phyloP scores from a whole-genome alignment of 2,797 vertebrate genomes.

The Poecilia wingei region DNA sequence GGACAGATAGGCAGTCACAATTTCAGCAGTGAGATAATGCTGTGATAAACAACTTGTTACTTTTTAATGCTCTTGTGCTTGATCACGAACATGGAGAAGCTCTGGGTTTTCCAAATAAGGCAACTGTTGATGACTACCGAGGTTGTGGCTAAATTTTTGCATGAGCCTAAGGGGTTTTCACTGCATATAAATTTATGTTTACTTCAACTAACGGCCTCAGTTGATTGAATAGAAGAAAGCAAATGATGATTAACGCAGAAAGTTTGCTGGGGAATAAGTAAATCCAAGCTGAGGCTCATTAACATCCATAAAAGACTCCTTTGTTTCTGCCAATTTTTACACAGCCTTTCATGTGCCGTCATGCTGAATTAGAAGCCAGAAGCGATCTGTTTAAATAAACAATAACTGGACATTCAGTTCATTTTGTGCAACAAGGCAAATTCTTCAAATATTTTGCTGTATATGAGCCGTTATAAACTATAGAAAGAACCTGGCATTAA shows the following conservation, averaged over 20 bases:
- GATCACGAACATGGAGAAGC: neutral
- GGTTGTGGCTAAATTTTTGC: neutral
- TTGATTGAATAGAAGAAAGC: slow-evolving; percentile 6
- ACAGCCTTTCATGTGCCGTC: slow-evolving; percentile 40
- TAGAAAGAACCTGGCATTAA: slow-evolving; percentile 61
- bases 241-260: slow-evolving; percentile 13
- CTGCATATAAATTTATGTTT: slow-evolving; percentile 1
- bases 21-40: slow-evolving; percentile 41
- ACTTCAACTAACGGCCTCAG: neutral
- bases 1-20: slow-evolving; percentile 30
- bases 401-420: slow-evolving; percentile 38
- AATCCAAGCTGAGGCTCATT: slow-evolving; percentile 43
- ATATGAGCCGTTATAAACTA: slow-evolving; percentile 60
- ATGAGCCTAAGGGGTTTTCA: neutral
- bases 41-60: slow-evolving; percentile 25
- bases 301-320: slow-evolving; percentile 39
- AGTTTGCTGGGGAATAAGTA: slow-evolving; percentile 23
- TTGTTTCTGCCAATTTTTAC: slow-evolving; percentile 37
- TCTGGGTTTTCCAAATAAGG: neutral
- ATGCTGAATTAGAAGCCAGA: slow-evolving; percentile 23
- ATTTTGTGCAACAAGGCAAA: slow-evolving; percentile 55
- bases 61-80: neutral
- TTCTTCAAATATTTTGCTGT: slow-evolving; percentile 48
- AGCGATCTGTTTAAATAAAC: slow-evolving; percentile 22
- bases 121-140: neutral